Conservation (phyloP, 2,888 invertebrate species). For the Chymomyza caudatula region DNA sequence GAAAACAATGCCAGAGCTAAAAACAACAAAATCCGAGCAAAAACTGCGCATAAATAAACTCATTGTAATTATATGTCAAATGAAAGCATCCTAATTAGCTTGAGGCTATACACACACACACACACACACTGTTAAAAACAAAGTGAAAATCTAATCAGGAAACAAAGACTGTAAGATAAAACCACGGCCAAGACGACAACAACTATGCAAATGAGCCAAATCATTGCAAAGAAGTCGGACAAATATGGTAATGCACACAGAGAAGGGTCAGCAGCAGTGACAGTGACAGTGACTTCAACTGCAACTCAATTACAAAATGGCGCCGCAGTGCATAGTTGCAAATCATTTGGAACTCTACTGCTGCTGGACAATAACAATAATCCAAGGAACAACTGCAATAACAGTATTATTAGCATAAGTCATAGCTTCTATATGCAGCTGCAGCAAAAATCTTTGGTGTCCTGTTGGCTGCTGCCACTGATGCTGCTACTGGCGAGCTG, state of each 20-base stretch:
- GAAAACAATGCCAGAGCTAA: not conserved
- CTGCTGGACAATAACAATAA: not conserved
- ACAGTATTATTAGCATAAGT: slow-evolving; percentile 1
- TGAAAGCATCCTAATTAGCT: slow-evolving; percentile 40
- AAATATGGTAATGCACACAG: not conserved
- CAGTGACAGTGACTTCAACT: not conserved
- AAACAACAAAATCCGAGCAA: not conserved
- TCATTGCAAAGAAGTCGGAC: not conserved
- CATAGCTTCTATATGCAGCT: slow-evolving; percentile 4
- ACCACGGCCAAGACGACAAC: not conserved
- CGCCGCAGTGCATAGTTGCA: slow-evolving; percentile 2
- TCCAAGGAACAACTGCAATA: not conserved
- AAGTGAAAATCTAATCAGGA: not conserved
- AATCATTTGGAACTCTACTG: slow-evolving; percentile 15
- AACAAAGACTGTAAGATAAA: not conserved
- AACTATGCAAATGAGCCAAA: slow-evolving; percentile 34
- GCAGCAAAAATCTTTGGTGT: no score
- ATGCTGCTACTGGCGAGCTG: slow-evolving; percentile 23
- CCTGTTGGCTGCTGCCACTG: slow-evolving; percentile 13
- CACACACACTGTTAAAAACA: not conserved
- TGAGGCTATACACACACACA: not conserved
- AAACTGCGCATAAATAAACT: slow-evolving; percentile 22
- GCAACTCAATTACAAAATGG: not conserved
- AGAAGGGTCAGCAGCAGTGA: not conserved
- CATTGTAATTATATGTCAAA: slow-evolving; percentile 14